Base-by-base conservation (phyloP, 1,140 invertebrate species). In the Drosophila nebulosa region DNA sequence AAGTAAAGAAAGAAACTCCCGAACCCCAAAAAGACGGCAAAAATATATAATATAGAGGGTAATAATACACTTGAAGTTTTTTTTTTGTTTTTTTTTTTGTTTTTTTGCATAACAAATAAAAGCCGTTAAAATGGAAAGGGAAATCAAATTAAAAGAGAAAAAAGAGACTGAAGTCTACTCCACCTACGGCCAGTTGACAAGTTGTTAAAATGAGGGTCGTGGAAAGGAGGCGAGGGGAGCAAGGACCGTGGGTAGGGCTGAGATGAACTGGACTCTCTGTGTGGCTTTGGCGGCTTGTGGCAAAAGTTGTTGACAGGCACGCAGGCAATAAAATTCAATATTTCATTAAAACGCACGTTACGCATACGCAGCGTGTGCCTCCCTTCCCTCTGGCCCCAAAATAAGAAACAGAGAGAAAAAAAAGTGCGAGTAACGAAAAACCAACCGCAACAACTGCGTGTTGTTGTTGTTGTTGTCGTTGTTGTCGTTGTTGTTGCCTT, bases 271-370 rank as follows among this genome's bases (percentile, higher is more conserved):
- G 63, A 51, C 71, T 21, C 7, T 21, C 18, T 10, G 1, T n/a
- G 35, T 74, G 59, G 7, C 50, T 21, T 21, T 6, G 56, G 64
- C 10, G 30, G 12, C 50, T 26, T 51, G 32, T 30, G 26, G 51
- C 39, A 46, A 62, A 70, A 77, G 79, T 83, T 79, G 74, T 79
- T 83, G 86, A 77, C 79, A 77, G 77, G 80, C 86, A 90, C 86
- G 86, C 86, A 90, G 81, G 81, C 86, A 90, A 90, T 90, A 90
- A 90, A 90, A 90, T 90, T 90, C 80, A 90, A 90, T 90, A 90
- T 90, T 90, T 90, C 86, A 90, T 90, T 90, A 90, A 86, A 90
- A 79, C 78, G 86, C 86, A 90, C 76, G 85, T 85, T 89, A 86
- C 81, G 81, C 81, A 86, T 86, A 86, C 81, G 81, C 81, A 74